A percentile compares a stretch with the other conserved stretches of the same genome.
phyloP scores from a whole-genome alignment of 1,140 invertebrate genomes.

The Neocloeon triangulifer region DNA sequence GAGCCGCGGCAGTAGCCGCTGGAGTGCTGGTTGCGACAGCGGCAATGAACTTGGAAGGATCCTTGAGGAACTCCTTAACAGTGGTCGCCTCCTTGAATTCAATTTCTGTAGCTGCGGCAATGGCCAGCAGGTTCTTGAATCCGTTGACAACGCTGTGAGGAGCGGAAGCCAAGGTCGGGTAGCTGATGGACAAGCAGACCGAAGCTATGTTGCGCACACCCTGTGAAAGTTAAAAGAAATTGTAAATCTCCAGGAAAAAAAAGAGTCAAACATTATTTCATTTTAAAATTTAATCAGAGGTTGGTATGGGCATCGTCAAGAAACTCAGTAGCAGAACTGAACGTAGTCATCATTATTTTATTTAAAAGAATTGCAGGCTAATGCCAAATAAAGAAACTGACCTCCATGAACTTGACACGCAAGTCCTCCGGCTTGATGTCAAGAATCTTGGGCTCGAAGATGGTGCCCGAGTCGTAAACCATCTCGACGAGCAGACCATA shows the following conservation, averaged over 20 bases:
- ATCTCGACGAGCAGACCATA: conserved; percentile 88
- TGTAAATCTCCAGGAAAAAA: too few relatives aligned
- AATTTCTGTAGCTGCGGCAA: conserved; percentile 88
- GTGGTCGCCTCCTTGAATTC: conserved; percentile 84
- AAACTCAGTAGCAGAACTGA: too few relatives aligned
- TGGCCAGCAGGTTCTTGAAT: conserved; percentile 91
- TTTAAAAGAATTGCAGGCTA: too few relatives aligned
- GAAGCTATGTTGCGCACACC: conserved; percentile 87
- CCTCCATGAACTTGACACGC: conserved; percentile 62
- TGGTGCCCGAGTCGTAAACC: conserved; percentile 96
- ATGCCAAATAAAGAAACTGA: conserved; percentile 10
- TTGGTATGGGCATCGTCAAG: too few relatives aligned
- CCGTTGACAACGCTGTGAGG: conserved; percentile 95
- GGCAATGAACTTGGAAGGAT: conserved; percentile 77
- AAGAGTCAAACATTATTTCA: too few relatives aligned
- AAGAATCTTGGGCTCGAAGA: conserved; percentile 88
- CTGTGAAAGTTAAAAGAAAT: conserved; percentile 9
- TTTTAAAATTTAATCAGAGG: too few relatives aligned
- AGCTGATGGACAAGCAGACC: conserved; percentile 81
- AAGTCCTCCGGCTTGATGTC: conserved; percentile 97
- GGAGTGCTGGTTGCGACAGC: conserved; percentile 32
- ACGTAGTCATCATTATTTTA: too few relatives aligned
- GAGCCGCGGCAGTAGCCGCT: conserved; percentile 27
- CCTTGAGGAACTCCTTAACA: conserved; percentile 79
- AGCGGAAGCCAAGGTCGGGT: conserved; percentile 88